These are phyloP conservation scores for Cheilosia urbana DNA, from an alignment of 2,888 invertebrate species.

Conservation along the genomic window DNA sequence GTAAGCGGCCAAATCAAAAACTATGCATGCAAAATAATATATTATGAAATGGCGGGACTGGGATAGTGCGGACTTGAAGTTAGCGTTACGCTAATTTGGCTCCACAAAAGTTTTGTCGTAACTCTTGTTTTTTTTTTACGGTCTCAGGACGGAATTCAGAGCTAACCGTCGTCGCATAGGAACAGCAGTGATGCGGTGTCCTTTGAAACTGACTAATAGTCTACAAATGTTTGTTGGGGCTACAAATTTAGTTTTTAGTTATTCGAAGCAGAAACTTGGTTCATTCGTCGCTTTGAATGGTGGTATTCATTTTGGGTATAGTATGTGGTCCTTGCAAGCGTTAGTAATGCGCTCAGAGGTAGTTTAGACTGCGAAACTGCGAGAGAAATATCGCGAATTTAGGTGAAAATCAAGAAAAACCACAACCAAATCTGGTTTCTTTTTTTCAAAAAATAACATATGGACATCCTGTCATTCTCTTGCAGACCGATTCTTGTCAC, in stretches of 20 bases:
- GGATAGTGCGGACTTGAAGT: conserved; percentile 45
- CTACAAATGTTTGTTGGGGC: conserved; percentile 53
- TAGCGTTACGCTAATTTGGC: conserved; percentile 63
- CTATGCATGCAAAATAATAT: conserved; percentile 39
- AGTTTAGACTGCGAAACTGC: too few relatives aligned
- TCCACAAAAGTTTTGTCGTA: conserved; percentile 66
- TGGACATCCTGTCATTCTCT: too few relatives aligned
- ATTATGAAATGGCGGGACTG: conserved; percentile 32
- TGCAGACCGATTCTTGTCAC: too few relatives aligned
- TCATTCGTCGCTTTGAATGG: conserved; percentile 14
- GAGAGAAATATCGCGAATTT: too few relatives aligned
- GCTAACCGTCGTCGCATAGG: conserved; percentile 33
- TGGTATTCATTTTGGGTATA: too few relatives aligned
- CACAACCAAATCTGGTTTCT: too few relatives aligned
- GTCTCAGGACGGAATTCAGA: conserved; percentile 17
- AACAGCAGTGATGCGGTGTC: conserved; percentile 44
- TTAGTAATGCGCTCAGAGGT: too few relatives aligned
- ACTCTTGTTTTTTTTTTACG: conserved; percentile 28
- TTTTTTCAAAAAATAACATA: too few relatives aligned
- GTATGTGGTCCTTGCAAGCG: too few relatives aligned
- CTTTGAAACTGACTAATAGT: conserved; percentile 50
- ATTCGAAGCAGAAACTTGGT: conserved; percentile 38
- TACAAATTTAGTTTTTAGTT: conserved; percentile 38
- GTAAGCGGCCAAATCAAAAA: conserved; percentile 53
- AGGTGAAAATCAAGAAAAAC: too few relatives aligned